Base-by-base conservation (phyloP, 2,797 vertebrate genomes). In the Coluber constrictor region DNA sequence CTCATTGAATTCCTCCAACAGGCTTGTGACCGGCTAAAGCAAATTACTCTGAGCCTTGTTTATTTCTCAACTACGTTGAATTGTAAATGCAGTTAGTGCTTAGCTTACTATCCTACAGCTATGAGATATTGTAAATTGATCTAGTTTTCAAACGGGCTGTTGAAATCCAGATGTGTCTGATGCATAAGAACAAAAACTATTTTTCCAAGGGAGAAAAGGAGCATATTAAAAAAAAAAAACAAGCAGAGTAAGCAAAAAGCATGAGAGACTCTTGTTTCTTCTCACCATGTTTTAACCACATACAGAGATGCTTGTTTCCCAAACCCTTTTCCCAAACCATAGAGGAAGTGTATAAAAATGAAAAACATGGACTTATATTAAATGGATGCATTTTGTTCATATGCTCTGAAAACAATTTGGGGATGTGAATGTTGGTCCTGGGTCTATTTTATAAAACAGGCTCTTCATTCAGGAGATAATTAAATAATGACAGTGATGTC, bases 81-180 rank as follows among this genome's bases (percentile, higher is more conserved):
- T 11, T 83, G 1, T 90, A 3, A 5, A 86, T 93, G 91, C 2
- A 57, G 54, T 55, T 55, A 93, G 59, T 55, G 15, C 88, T 66
- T n/a, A 27, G 59, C 3, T 51, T 3, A 37, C 51, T 37, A 3
- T 87, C 43, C 90, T 90, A 60, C n/a, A 23, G 0, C 60, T 25
- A 43, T 93, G 94, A 94, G 86, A 90, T 70, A 29, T 66, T n/a
- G 16, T 90, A 13, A 86, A 88, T 91, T 86, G 57, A 32, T 74
- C 29, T 83, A 91, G 87, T 86, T 93, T 87, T 88, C 16, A 83
- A 70, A 37, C 29, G n/a, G 9, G 56, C 0, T 29, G 0, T 87
- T 94, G 89, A 93, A 94, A 83, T 79, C 91, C 90, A 87, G 92
- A 92, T 88, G 86, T 83, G 87, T 57, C 61, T 94, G 51, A 55